Percentiles rank a stretch among this genome's conserved stretches.
These are phyloP conservation scores for Baryphthengus martii DNA, from an alignment of 2,113 vertebrate genomes.

Conservation along the genomic window DNA sequence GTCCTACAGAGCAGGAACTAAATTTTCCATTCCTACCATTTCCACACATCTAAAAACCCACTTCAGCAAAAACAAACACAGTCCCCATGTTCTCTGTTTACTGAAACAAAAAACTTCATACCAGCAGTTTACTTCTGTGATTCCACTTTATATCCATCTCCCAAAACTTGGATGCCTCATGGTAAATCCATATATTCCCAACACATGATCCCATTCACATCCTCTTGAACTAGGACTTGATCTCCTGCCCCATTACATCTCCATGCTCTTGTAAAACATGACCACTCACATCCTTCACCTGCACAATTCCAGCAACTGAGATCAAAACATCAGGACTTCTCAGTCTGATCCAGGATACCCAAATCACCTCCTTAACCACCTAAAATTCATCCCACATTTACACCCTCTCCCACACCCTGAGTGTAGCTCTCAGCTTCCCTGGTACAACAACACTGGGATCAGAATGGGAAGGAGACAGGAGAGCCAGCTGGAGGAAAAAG, in stretches of 20 bases:
- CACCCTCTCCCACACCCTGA: fast-evolving
- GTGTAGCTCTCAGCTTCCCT: neutral
- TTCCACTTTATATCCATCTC: neutral
- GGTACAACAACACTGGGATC: neutral
- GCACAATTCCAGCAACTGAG: neutral
- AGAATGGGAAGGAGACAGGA: neutral
- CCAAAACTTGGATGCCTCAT: fast-evolving
- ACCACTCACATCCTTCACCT: neutral
- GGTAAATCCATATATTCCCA: neutral
- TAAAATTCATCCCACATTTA: neutral
- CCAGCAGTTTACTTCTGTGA: neutral
- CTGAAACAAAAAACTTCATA: neutral
- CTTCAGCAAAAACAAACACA: neutral
- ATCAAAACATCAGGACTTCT: neutral
- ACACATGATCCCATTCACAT: neutral
- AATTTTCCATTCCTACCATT: neutral
- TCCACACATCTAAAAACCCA: fast-evolving
- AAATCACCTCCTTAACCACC: neutral
- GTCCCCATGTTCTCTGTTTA: neutral
- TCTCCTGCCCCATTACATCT: neutral
- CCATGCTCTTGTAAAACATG: neutral
- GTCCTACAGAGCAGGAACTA: neutral
- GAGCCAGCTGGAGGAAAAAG: neutral
- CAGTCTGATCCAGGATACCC: neutral
- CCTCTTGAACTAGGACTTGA: neutral